Evolutionary conservation across 2,113 vertebrate species (phyloP).

Genomic region (Notiomystis cincta): DNA sequence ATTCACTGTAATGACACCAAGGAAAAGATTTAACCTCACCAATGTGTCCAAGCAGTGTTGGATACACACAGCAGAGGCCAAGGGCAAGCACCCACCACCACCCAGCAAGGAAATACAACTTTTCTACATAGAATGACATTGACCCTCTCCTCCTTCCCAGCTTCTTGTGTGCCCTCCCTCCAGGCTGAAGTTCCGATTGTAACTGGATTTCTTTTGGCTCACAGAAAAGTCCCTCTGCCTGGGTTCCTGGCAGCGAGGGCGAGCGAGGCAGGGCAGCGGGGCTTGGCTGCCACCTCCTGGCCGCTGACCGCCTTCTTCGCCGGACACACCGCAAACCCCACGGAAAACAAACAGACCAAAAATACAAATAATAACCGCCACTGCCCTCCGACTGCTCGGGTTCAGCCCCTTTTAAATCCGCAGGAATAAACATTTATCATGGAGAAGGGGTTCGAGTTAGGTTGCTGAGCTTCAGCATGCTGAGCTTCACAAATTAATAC

Average conservation of each 20-base stretch:
- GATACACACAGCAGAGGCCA: rapidly evolving
- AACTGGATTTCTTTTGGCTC: background rate
- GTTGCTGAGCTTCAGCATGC: background rate
- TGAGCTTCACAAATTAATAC: background rate
- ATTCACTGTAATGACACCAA: background rate
- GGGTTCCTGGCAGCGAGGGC: rapidly evolving
- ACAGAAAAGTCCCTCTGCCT: background rate
- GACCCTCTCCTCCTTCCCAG: background rate
- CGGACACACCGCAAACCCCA: rapidly evolving
- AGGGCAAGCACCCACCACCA: background rate
- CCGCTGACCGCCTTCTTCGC: background rate
- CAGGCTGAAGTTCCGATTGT: background rate
- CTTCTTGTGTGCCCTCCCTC: background rate
- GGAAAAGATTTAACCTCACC: background rate
- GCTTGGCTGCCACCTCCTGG: slow-evolving; percentile 59
- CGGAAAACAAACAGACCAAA: rapidly evolving
- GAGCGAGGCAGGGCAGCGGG: background rate
- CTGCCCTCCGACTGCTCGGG: background rate
- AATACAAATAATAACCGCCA: background rate
- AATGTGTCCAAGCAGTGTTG: rapidly evolving
- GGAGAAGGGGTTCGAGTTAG: background rate
- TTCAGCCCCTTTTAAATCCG: background rate
- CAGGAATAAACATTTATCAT: background rate
- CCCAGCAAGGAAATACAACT: background rate
- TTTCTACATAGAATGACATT: background rate